These are phyloP conservation scores for Cepaea nemoralis DNA, from an alignment of 1,140 invertebrate species.

Conservation along the genomic window DNA sequence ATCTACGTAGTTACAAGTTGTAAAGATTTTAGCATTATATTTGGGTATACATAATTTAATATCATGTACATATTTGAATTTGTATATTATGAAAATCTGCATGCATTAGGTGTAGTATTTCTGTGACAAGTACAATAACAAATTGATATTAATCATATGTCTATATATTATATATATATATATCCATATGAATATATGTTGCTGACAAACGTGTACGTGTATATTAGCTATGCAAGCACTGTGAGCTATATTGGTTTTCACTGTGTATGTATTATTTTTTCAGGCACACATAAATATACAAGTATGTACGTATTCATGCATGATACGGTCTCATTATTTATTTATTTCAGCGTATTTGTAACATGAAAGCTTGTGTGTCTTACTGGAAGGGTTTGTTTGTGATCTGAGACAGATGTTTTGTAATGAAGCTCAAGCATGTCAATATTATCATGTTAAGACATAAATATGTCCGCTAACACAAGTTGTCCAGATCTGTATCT, in stretches of 20 bases:
- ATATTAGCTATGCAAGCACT: not conserved
- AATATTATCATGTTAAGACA: too few relatives aligned
- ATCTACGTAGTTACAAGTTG: too few relatives aligned
- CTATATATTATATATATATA: not conserved
- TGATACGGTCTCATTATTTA: not conserved
- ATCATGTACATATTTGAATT: not conserved
- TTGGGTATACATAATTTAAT: not conserved
- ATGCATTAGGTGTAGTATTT: not conserved
- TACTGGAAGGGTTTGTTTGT: too few relatives aligned
- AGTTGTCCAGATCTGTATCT: too few relatives aligned
- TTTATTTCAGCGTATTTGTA: not conserved
- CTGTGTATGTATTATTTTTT: not conserved
- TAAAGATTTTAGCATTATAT: not conserved
- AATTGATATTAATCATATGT: not conserved
- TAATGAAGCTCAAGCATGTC: too few relatives aligned
- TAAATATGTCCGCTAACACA: too few relatives aligned
- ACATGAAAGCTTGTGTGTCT: not conserved
- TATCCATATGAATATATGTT: not conserved
- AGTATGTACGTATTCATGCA: not conserved
- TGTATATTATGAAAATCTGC: conserved; percentile 10
- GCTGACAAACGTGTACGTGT: not conserved
- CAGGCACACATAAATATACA: not conserved
- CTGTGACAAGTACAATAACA: not conserved
- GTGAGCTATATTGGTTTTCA: not conserved
- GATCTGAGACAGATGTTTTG: too few relatives aligned